These are phyloP conservation scores for Acromyrmex echinatior DNA, from an alignment of 1,140 invertebrate genomes.

Conservation along the genomic window DNA sequence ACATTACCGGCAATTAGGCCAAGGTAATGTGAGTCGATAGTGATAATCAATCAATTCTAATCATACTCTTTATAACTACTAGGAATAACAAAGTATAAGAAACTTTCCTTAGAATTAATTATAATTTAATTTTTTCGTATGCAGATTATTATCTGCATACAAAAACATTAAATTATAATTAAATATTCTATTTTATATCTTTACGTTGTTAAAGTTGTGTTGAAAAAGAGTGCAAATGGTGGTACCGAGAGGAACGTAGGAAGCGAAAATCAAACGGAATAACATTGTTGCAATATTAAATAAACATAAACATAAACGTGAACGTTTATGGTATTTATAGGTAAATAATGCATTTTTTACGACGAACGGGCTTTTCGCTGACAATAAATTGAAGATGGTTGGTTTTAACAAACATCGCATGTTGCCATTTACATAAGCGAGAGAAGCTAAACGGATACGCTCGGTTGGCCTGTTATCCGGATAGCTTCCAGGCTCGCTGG, in stretches of 20 bases:
- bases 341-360: constrained; percentile 38
- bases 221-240: not conserved
- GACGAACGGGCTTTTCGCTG: not conserved
- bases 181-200: not conserved
- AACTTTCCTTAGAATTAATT: not conserved
- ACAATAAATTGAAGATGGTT: constrained; percentile 43
- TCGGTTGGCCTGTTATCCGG: constrained; percentile 28
- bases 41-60: constrained; percentile 19
- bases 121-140: not conserved
- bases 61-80: not conserved
- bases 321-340: not conserved
- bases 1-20: constrained; percentile 69
- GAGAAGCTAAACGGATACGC: constrained; percentile 53
- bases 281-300: not conserved
- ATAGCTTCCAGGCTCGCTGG: constrained; percentile 46
- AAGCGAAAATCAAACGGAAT: constrained; percentile 3
- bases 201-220: not conserved
- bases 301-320: not conserved
- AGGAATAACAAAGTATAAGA: not conserved
- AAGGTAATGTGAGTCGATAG: constrained; percentile 58
- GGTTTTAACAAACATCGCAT: constrained; percentile 51
- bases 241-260: not conserved
- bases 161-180: no score
- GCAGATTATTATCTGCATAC: no score
- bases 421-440: constrained; percentile 40